These are phyloP conservation scores for Pachymerium ferrugineum DNA, from an alignment of 2,888 invertebrate species.

Conservation along the genomic window DNA sequence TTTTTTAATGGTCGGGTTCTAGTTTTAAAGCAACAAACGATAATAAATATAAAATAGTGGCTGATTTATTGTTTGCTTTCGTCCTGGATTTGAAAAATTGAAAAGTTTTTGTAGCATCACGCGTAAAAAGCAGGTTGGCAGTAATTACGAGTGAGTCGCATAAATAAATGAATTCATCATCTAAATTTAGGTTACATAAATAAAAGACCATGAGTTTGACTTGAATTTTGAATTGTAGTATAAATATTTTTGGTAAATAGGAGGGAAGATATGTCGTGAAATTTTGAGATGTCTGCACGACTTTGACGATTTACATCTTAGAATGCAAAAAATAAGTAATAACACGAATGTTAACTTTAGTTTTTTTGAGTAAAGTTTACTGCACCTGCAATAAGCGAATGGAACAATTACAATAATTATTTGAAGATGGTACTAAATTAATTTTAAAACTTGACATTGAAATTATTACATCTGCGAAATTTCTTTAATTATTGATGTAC, in stretches of 20 bases:
- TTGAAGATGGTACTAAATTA: neutral
- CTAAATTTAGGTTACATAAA: constrained; percentile 6
- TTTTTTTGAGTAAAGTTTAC: too few relatives aligned
- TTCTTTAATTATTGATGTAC: constrained; percentile 7
- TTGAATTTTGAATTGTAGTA: neutral
- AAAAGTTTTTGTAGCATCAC: constrained; percentile 16
- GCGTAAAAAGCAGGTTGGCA: constrained; percentile 17
- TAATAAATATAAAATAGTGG: constrained; percentile 23
- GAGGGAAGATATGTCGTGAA: too few relatives aligned
- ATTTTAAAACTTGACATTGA: constrained; percentile 4
- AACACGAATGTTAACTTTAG: too few relatives aligned
- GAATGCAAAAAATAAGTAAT: too few relatives aligned
- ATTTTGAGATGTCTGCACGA: too few relatives aligned
- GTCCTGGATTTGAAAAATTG: constrained; percentile 27
- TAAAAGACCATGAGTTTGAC: constrained; percentile 2
- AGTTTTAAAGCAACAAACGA: constrained; percentile 16
- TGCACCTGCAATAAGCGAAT: too few relatives aligned
- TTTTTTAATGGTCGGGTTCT: neutral
- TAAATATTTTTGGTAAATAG: too few relatives aligned
- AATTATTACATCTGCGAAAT: neutral
- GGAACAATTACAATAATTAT: constrained; percentile 17
- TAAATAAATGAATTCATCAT: constrained; percentile 6
- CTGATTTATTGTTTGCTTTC: constrained; percentile 21
- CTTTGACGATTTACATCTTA: too few relatives aligned
- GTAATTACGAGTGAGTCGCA: constrained; percentile 21